Conservation (phyloP, 2,888 invertebrate genomes). For the Drosophila formosana region DNA sequence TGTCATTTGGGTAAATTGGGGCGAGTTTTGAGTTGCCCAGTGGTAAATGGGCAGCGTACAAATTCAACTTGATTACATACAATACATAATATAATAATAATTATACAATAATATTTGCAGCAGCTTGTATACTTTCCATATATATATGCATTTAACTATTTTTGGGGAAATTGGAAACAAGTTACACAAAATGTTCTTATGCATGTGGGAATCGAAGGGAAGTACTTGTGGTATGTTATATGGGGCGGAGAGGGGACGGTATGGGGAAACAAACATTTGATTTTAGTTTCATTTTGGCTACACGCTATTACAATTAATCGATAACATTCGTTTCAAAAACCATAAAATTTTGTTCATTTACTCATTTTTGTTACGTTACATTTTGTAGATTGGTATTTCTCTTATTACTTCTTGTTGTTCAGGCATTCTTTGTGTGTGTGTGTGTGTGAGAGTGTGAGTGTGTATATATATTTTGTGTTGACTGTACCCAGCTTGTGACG, state of each 20-base stretch:
- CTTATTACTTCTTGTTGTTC: conserved; percentile 9
- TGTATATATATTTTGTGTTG: conserved; percentile 33
- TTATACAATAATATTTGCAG: conserved; percentile 33
- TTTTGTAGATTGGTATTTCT: conserved; percentile 45
- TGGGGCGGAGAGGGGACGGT: neutral
- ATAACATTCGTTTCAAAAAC: conserved; percentile 55
- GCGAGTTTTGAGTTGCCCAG: conserved; percentile 8
- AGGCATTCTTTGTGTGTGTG: conserved; percentile 27
- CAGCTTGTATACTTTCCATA: neutral
- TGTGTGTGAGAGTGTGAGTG: conserved; percentile 13
- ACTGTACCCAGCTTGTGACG: conserved; percentile 17
- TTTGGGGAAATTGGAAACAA: conserved; percentile 30
- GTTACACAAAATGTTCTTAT: conserved; percentile 17
- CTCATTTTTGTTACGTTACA: conserved; percentile 30
- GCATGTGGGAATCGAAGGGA: neutral
- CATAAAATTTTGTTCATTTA: conserved; percentile 49
- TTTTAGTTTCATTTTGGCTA: conserved; percentile 46
- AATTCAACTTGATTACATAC: conserved; percentile 45
- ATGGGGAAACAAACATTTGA: conserved; percentile 32
- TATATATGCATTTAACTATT: conserved; percentile 47
- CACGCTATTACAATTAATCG: conserved; percentile 48
- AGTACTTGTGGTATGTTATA: neutral
- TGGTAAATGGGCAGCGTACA: conserved; percentile 25
- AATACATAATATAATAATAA: conserved; percentile 30
- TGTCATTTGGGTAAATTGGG: conserved; percentile 6